A percentile compares a stretch with the other conserved stretches of the same genome.
Conservation (phyloP, 1,140 invertebrate genomes). For the Drosophila biarmipes region DNA sequence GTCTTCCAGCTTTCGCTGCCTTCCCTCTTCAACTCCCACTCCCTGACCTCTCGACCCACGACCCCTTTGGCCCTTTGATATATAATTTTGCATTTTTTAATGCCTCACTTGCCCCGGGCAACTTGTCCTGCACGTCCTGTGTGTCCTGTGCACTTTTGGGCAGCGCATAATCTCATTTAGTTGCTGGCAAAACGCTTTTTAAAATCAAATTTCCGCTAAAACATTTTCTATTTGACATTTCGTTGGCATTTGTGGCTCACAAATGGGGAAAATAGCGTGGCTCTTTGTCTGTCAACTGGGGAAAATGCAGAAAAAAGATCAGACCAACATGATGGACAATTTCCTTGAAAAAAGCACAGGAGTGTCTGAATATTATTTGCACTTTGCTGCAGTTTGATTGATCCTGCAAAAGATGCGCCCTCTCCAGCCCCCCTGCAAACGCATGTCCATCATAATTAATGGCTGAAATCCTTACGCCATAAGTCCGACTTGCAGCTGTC, state of each 20-base stretch:
- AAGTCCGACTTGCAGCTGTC: constrained; percentile 38
- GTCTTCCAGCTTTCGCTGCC: not conserved
- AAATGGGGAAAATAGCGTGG: constrained; percentile 43
- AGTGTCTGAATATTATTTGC: constrained; percentile 62
- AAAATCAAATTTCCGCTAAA: constrained; percentile 83
- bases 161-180: constrained; percentile 82
- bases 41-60: constrained; percentile 6
- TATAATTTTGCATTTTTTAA: constrained; percentile 83
- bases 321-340: constrained; percentile 29
- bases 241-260: constrained; percentile 57
- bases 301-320: not conserved
- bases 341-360: constrained; percentile 4
- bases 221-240: constrained; percentile 75
- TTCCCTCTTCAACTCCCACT: not conserved
- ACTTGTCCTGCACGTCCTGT: constrained; percentile 32
- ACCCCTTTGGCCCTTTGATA: constrained; percentile 65
- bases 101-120: constrained; percentile 73
- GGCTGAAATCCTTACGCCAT: constrained; percentile 56
- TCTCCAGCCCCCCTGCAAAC: constrained; percentile 6
- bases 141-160: constrained; percentile 69
- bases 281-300: constrained; percentile 23
- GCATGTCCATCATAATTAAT: constrained; percentile 74
- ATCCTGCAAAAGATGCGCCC: constrained; percentile 32
- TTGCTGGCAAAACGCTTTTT: constrained; percentile 82
- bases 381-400: constrained; percentile 64